Percentiles rank a stretch among this genome's conserved stretches.
These are phyloP conservation scores for Silurus lanzhouensis DNA, from an alignment of 2,797 vertebrate species.

Conservation along the genomic window DNA sequence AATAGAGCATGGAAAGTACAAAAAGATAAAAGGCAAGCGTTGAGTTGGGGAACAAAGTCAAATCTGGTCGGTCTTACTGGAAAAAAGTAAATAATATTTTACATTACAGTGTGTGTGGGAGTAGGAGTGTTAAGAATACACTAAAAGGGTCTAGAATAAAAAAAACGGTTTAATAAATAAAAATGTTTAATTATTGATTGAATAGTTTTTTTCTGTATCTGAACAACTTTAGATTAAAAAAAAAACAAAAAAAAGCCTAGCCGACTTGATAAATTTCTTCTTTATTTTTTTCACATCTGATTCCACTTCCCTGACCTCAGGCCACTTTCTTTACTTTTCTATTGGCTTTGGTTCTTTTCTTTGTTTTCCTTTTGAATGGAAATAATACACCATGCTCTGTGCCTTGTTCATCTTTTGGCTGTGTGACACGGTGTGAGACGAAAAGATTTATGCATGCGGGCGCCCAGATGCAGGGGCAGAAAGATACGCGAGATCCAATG, in stretches of 20 bases:
- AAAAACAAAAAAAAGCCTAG: not conserved
- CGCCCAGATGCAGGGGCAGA: slow-evolving; percentile 80
- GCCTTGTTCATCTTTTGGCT: slow-evolving; percentile 81
- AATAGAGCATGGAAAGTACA: slow-evolving; percentile 71
- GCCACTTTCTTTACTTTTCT: slow-evolving; percentile 72
- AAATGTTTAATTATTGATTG: slow-evolving; percentile 7
- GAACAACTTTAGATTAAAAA: slow-evolving; percentile 23
- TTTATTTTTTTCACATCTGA: slow-evolving; percentile 71
- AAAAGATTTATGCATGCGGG: slow-evolving; percentile 89
- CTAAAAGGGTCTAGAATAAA: not conserved
- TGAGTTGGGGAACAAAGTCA: slow-evolving; percentile 41
- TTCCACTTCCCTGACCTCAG: slow-evolving; percentile 84
- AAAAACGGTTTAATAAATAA: slow-evolving; percentile 21
- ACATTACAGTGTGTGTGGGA: not conserved
- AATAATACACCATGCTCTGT: slow-evolving; percentile 81
- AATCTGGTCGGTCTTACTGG: slow-evolving; percentile 17
- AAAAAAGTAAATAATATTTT: slow-evolving; percentile 27
- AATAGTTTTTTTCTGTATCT: slow-evolving; percentile 18
- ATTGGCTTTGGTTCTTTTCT: slow-evolving; percentile 37
- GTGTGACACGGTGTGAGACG: slow-evolving; percentile 79
- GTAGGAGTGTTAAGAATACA: not conserved
- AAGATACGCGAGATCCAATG: slow-evolving; percentile 88
- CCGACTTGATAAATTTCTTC: slow-evolving; percentile 24
- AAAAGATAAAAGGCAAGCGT: slow-evolving; percentile 38
- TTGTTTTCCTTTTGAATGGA: slow-evolving; percentile 66